A percentile compares a stretch with the other conserved stretches of the same genome.
Conservation (phyloP, 2,113 vertebrate species). For the Vulpes vulpes region DNA sequence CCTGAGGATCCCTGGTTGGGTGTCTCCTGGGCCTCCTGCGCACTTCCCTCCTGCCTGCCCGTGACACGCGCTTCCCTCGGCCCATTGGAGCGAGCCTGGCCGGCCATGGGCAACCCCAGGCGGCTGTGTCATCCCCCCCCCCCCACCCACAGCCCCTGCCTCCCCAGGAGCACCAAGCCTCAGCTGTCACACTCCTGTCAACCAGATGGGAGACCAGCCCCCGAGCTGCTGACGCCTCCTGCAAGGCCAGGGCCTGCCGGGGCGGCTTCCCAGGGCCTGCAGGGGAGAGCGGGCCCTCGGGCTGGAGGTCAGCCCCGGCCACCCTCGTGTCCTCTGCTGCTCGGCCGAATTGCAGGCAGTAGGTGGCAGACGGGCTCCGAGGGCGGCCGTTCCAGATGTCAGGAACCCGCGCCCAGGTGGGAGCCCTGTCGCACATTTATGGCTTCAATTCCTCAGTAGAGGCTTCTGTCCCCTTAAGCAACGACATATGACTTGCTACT, state of each 20-base stretch:
- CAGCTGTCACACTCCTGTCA: conserved; percentile 24
- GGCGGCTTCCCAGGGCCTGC: neutral
- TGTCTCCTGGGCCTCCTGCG: neutral
- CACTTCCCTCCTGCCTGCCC: neutral
- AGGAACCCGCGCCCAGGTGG: conserved; percentile 82
- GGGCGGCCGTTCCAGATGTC: conserved; percentile 88
- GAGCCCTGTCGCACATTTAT: conserved; percentile 85
- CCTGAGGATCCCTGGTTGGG: neutral
- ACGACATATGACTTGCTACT: conserved; percentile 85
- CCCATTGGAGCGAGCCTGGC: neutral
- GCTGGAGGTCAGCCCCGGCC: conserved; percentile 24
- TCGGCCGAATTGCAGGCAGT: conserved; percentile 74
- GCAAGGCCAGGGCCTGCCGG: neutral
- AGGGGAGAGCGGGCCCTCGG: no score
- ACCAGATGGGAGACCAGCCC: conserved; percentile 75
- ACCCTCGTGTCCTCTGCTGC: conserved; percentile 78
- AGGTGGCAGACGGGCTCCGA: conserved; percentile 80
- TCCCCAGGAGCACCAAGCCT: neutral
- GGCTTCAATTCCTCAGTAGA: conserved; percentile 88
- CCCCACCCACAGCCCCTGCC: neutral
- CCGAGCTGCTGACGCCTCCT: neutral
- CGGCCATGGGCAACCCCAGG: neutral
- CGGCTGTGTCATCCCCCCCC: neutral
- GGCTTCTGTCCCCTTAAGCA: conserved; percentile 86
- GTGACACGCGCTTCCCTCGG: neutral